These are phyloP conservation scores for Ptychochromis oligacanthus DNA, from an alignment of 2,113 vertebrate species.

Conservation along the genomic window DNA sequence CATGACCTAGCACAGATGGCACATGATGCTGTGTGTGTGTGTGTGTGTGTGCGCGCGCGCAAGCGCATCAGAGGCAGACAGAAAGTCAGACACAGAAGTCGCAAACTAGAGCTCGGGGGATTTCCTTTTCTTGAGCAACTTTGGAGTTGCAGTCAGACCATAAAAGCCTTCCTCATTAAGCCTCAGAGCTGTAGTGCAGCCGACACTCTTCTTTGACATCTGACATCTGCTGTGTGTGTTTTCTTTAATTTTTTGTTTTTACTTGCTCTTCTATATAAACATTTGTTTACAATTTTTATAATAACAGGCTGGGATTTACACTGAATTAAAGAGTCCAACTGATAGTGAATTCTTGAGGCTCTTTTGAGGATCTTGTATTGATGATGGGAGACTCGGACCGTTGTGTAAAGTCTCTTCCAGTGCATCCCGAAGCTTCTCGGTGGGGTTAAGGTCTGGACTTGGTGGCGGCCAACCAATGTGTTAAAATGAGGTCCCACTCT, in stretches of 20 bases:
- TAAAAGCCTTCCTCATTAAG: slow-evolving; percentile 23
- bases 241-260: no score
- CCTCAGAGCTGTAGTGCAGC: not conserved
- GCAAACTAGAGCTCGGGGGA: slow-evolving; percentile 14
- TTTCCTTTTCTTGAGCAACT: slow-evolving; percentile 43
- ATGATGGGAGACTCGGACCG: not conserved
- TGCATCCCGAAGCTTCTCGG: not conserved
- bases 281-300: not conserved
- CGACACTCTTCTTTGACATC: not conserved
- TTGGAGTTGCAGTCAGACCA: not conserved
- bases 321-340: not conserved
- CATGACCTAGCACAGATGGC: slow-evolving; percentile 35
- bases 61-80: slow-evolving; percentile 23
- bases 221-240: not conserved
- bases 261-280: not conserved
- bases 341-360: not conserved
- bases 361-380: no score
- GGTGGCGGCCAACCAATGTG: not conserved
- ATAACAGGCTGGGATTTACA: not conserved
- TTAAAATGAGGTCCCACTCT: not conserved
- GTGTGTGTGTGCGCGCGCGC: no score
- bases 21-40: slow-evolving; percentile 34
- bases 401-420: not conserved
- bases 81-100: slow-evolving; percentile 17
- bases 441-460: not conserved